Evolutionary conservation across 2,113 vertebrate genomes (phyloP), one percentile per base, ranked within the genome.

Genomic region (Martes martes): DNA sequence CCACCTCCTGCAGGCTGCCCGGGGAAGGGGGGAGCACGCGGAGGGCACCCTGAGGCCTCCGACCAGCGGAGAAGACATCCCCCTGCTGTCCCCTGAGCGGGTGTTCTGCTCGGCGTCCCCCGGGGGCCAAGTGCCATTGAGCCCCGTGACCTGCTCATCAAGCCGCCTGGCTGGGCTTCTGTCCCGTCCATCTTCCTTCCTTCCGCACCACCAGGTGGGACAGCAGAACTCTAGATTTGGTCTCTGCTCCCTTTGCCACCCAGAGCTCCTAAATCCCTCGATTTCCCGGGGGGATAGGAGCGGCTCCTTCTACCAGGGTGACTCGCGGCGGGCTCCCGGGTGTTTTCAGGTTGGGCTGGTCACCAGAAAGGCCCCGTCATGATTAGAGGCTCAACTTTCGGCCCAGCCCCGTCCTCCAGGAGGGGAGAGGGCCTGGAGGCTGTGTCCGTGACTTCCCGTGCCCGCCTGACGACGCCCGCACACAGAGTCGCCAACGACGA

Each of bases 1-100:
- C 13, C 47, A 1, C 0, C 0, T 57, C 67, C 13, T 1, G 10
- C 36, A 6, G 31, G 59, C 78, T 67, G 14, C 36, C 4, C 24
- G 16, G 47, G 13, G 11, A 3, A 2, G 0, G 47, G 47, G 47
- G 47, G 47, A 3, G 50, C 50, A 42, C 11, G 23, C 16, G 18
- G 28, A 31, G 55, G 76, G 39, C 39, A 24, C 45, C 15, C 2
- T 4, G 23, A 42, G 52, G n/a, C 36, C 19, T 31, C 67, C 18
- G 4, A 18, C 61, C 63, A 26, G 74, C 8, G 10, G 26, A 24
- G 55, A 73, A 45, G 67, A 57, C 28, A 19, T 39, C 11, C 16
- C 3, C 45, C 42, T 79, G 33, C 86, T 33, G 11, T 26, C 36
- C 6, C 4, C 23, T 19, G 69, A 31, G 5, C 13, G 19, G 59